A percentile compares a stretch with the other conserved stretches of the same genome.
phyloP scores from a whole-genome alignment of 2,113 vertebrate genomes.

The Etheostoma cragini region DNA sequence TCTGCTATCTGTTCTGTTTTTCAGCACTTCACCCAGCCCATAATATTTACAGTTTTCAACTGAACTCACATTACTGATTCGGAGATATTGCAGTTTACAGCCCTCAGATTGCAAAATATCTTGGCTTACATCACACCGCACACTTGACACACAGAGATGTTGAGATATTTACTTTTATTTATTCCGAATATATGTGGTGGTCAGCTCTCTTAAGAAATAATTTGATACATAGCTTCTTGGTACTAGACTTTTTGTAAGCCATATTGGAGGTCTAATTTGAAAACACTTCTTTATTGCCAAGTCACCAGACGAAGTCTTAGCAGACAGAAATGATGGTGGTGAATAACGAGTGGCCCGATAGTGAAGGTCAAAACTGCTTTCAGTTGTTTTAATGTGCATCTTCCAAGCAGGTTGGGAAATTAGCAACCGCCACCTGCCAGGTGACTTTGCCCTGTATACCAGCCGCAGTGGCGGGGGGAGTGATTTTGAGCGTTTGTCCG shows the following conservation, averaged over 20 bases:
- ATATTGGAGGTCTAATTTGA: not conserved
- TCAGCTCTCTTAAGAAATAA: not conserved
- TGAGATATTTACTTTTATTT: constrained; percentile 4
- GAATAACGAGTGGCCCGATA: not conserved
- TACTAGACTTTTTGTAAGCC: not conserved
- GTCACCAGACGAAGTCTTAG: not conserved
- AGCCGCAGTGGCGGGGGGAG: no score
- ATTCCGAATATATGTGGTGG: not conserved
- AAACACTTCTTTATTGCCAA: not conserved
- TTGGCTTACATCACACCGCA: constrained; percentile 16
- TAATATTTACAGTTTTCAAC: constrained; percentile 9
- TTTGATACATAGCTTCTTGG: not conserved
- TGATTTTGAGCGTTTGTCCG: no score
- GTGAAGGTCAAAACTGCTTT: not conserved
- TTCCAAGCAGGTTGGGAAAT: not conserved
- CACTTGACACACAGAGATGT: not conserved
- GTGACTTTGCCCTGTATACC: no score
- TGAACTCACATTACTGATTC: not conserved
- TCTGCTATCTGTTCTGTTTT: constrained; percentile 1
- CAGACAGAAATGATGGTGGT: not conserved
- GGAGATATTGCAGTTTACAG: constrained; percentile 20
- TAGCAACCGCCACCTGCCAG: no score
- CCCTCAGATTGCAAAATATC: constrained; percentile 27
- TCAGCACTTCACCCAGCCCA: not conserved
- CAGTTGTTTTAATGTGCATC: not conserved